Percentiles rank a stretch among this genome's conserved stretches.
phyloP scores from a whole-genome alignment of 2,888 invertebrate species.

The Torymus texanus region DNA sequence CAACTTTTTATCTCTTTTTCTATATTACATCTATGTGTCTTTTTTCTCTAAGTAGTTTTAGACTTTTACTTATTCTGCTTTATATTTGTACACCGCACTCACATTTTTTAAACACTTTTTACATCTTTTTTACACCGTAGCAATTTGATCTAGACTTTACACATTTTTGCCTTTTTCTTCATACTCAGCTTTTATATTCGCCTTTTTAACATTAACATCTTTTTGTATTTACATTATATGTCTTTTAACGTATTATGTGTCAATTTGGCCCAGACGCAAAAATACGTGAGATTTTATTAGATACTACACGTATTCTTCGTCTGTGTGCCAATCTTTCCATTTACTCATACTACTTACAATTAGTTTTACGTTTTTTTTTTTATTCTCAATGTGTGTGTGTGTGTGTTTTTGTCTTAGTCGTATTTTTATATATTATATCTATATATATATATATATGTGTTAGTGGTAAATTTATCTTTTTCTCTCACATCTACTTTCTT shows the following conservation, averaged over 20 bases:
- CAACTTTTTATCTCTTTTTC: slow-evolving; percentile 50
- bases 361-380: slow-evolving; percentile 59
- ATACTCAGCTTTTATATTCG: too few species aligned
- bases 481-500: slow-evolving; percentile 56
- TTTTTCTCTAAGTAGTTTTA: slow-evolving; percentile 54
- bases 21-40: slow-evolving; percentile 51
- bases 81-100: slow-evolving; percentile 48
- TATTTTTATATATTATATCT: slow-evolving; percentile 51
- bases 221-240: slow-evolving; percentile 24
- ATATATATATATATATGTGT: slow-evolving; percentile 58
- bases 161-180: not conserved
- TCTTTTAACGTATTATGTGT: slow-evolving; percentile 6
- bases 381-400: slow-evolving; percentile 61
- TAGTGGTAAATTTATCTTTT: slow-evolving; percentile 65
- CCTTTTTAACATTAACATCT: slow-evolving; percentile 50
- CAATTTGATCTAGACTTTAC: slow-evolving; percentile 6
- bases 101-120: slow-evolving; percentile 30
- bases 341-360: slow-evolving; percentile 26
- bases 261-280: too few species aligned
- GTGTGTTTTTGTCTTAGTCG: slow-evolving; percentile 59
- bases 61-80: slow-evolving; percentile 39
- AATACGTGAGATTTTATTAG: not conserved
- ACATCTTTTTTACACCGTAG: slow-evolving; percentile 51
- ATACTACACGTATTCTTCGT: slow-evolving; percentile 16
- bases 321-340: slow-evolving; percentile 52